These are phyloP conservation scores for Drosophila rufa DNA, from an alignment of 1,140 invertebrate species.

Conservation along the genomic window DNA sequence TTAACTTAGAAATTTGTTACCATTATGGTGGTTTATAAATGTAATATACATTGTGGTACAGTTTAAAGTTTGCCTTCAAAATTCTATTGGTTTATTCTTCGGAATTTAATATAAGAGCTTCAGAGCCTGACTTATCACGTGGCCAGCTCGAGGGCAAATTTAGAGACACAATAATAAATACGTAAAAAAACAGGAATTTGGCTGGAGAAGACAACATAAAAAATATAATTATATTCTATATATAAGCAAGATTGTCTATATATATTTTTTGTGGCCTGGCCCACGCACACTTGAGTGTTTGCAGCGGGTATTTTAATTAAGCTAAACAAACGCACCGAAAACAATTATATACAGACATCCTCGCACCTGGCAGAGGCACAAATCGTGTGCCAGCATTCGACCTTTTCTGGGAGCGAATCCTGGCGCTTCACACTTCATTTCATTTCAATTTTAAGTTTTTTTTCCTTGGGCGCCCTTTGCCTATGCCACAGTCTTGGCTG, in stretches of 20 bases:
- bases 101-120: neutral
- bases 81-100: neutral
- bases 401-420: constrained; percentile 19
- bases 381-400: constrained; percentile 4
- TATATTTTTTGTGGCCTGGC: constrained; percentile 38
- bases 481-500: constrained; percentile 49
- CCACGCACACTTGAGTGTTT: constrained; percentile 51
- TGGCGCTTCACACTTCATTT: constrained; percentile 71
- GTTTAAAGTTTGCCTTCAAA: neutral
- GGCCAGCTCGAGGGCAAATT: constrained; percentile 17
- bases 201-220: constrained; percentile 6
- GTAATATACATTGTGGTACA: neutral
- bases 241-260: constrained; percentile 13
- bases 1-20: neutral
- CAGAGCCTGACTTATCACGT: constrained; percentile 10
- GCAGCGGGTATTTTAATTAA: constrained; percentile 71
- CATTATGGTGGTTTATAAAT: neutral
- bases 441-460: constrained; percentile 70
- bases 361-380: neutral
- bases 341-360: constrained; percentile 38
- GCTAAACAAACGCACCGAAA: constrained; percentile 63
- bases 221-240: constrained; percentile 20
- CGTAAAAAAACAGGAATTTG: neutral
- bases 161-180: neutral
- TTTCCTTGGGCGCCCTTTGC: constrained; percentile 32